Evolutionary conservation across 2,888 invertebrate genomes (phyloP).

Genomic region (Pammene fasciana): DNA sequence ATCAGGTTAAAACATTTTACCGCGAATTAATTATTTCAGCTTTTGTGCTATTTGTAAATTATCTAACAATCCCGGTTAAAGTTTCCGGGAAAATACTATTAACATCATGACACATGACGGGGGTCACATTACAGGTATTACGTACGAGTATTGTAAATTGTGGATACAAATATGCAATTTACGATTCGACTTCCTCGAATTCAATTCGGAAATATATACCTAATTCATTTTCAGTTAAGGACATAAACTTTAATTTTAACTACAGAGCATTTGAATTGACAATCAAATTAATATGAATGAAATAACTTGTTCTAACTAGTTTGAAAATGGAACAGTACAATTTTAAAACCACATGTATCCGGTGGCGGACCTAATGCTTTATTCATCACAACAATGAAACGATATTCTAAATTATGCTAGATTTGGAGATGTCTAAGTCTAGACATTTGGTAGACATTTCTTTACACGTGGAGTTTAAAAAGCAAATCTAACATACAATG

Average conservation of each 20-base stretch:
- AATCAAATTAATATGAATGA: neutral
- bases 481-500: neutral
- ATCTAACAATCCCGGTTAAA: neutral
- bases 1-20: neutral
- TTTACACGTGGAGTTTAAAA: neutral
- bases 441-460: constrained; percentile 1
- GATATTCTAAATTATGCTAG: constrained; percentile 9
- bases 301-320: too few relatives aligned
- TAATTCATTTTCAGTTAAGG: neutral
- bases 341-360: too few relatives aligned
- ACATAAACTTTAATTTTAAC: too few relatives aligned
- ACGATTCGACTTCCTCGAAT: neutral
- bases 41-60: neutral
- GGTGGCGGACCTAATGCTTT: constrained; percentile 1
- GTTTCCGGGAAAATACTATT: constrained; percentile 12
- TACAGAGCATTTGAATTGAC: neutral
- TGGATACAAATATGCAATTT: neutral
- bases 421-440: constrained; percentile 16
- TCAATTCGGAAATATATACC: neutral
- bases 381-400: neutral
- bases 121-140: neutral
- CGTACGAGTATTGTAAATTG: neutral
- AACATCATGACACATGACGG: neutral
- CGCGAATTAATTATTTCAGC: neutral
- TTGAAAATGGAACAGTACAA: neutral